These are phyloP conservation scores for Menidia beryllina DNA, from an alignment of 2,113 vertebrate species.

Conservation along the genomic window DNA sequence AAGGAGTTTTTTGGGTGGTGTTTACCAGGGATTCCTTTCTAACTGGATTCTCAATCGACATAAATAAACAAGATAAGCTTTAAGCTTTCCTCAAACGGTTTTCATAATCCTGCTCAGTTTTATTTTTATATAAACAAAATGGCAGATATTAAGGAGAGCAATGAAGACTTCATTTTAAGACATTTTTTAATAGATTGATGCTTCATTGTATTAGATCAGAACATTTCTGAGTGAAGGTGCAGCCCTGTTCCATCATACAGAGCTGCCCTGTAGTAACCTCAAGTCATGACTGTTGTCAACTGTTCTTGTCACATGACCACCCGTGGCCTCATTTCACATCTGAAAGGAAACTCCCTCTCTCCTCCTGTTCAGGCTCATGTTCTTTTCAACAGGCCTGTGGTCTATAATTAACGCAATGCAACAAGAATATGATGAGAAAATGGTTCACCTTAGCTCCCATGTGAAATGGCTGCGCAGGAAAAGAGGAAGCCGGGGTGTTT, in stretches of 20 bases:
- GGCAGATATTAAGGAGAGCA: too few relatives aligned
- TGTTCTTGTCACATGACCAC: constrained; percentile 38
- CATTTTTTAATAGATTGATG: too few relatives aligned
- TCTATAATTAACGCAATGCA: background rate
- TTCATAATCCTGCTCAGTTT: too few relatives aligned
- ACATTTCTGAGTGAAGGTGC: background rate
- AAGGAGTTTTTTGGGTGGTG: too few relatives aligned
- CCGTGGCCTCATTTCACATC: constrained; percentile 34
- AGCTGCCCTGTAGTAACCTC: constrained; percentile 47
- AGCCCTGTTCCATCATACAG: background rate
- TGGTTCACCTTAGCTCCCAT: background rate
- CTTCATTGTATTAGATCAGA: background rate
- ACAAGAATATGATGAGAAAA: constrained; percentile 2
- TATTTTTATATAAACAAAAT: too few relatives aligned
- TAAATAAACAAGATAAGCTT: too few relatives aligned
- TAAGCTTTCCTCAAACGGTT: too few relatives aligned
- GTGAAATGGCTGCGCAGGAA: constrained; percentile 3
- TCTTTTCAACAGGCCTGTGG: background rate
- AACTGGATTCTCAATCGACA: too few relatives aligned
- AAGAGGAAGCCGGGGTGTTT: background rate
- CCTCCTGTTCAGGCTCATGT: background rate
- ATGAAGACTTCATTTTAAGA: background rate
- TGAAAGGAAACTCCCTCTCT: constrained; percentile 19
- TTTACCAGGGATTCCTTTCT: too few relatives aligned
- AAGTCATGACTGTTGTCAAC: constrained; percentile 30